Percentiles rank a stretch among this genome's conserved stretches.
These are phyloP conservation scores for Colletes latitarsis DNA, from an alignment of 1,140 invertebrate species.

Conservation along the genomic window DNA sequence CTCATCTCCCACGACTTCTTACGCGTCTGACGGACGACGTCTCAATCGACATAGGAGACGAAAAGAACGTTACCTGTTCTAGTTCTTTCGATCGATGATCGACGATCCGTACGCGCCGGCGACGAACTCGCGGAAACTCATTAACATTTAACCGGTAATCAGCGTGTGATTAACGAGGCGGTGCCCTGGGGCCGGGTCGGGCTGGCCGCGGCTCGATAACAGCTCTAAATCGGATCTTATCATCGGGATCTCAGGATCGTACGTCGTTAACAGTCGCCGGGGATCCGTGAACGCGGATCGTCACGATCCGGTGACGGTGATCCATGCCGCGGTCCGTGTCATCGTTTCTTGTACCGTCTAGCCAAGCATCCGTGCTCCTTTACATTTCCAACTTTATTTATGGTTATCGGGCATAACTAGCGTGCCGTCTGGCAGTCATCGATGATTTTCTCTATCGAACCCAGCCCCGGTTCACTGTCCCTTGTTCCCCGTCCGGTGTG, in stretches of 20 bases:
- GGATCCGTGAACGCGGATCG: conserved; percentile 29
- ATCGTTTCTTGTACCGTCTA: conserved; percentile 35
- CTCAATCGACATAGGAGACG: conserved; percentile 38
- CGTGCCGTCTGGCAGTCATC: neutral
- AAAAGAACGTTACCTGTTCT: conserved; percentile 50
- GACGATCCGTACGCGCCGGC: conserved; percentile 10
- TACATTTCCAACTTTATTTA: conserved; percentile 43
- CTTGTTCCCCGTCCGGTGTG: neutral
- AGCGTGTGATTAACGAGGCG: conserved; percentile 44
- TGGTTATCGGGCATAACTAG: conserved; percentile 24
- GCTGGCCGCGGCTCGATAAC: neutral
- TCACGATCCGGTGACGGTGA: conserved; percentile 45
- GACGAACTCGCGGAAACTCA: conserved; percentile 52
- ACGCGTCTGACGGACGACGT: conserved; percentile 33
- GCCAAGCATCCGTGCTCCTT: conserved; percentile 20
- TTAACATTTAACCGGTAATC: conserved; percentile 68
- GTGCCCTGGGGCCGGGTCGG: neutral
- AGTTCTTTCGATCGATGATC: conserved; percentile 41
- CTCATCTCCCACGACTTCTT: conserved; percentile 11
- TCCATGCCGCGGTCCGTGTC: conserved; percentile 38
- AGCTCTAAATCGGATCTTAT: conserved; percentile 36
- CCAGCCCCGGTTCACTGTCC: neutral
- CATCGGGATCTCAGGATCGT: conserved; percentile 24
- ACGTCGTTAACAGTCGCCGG: conserved; percentile 23
- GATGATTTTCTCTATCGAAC: conserved; percentile 12